A percentile compares a stretch with the other conserved stretches of the same genome.
Conservation (phyloP, 1,140 invertebrate genomes). For the Drosophila nikananu region DNA sequence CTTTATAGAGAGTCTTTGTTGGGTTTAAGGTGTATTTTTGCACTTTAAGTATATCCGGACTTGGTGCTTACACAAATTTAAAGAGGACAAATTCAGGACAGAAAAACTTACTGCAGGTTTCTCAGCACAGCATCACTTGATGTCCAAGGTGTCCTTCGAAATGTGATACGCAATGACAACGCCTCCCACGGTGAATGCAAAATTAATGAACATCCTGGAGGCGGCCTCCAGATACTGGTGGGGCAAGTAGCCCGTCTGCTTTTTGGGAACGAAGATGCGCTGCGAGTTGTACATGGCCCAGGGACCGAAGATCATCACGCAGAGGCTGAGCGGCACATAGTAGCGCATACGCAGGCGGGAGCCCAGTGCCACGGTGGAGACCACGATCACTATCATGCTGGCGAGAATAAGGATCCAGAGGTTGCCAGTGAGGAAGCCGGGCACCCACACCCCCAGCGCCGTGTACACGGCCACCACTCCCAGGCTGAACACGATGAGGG, state of each 20-base stretch:
- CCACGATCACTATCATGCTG: slow-evolving; percentile 40
- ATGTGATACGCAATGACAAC: slow-evolving; percentile 16
- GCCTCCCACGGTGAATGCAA: slow-evolving; percentile 39
- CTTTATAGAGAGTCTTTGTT: background rate
- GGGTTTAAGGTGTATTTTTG: no score
- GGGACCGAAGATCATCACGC: slow-evolving; percentile 54
- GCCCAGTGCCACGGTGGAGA: slow-evolving; percentile 14
- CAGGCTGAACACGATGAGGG: slow-evolving; percentile 17
- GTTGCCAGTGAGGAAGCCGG: slow-evolving; percentile 22
- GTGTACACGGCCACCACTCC: slow-evolving; percentile 43
- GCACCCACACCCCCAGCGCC: slow-evolving; percentile 51
- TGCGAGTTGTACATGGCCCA: slow-evolving; percentile 60
- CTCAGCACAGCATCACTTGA: background rate
- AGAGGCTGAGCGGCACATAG: slow-evolving; percentile 49
- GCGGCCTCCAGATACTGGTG: slow-evolving; percentile 37
- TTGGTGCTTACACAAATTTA: background rate
- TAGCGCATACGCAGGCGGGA: slow-evolving; percentile 35
- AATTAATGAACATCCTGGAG: slow-evolving; percentile 52
- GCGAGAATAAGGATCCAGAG: slow-evolving; percentile 61
- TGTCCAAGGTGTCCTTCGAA: slow-evolving; percentile 23
- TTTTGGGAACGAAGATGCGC: slow-evolving; percentile 20
- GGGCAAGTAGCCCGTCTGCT: background rate
- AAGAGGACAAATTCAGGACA: background rate
- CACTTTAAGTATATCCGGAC: background rate
- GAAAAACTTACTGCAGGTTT: slow-evolving; percentile 6